phyloP scores from a whole-genome alignment of 2,113 vertebrate genomes.

The Synodontis membranacea region DNA sequence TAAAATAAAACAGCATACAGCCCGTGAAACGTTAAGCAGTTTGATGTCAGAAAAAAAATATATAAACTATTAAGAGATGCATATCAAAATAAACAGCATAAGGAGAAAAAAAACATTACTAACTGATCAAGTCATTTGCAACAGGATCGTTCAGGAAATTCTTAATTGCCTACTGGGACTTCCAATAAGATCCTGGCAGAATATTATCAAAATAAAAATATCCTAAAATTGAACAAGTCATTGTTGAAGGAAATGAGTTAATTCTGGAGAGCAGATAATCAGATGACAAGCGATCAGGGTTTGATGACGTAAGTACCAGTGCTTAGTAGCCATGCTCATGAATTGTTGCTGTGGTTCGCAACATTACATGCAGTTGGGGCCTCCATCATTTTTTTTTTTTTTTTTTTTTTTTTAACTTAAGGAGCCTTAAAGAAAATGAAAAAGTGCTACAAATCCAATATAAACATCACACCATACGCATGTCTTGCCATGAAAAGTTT shows the following conservation, averaged over 20 bases:
- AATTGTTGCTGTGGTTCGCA: not conserved
- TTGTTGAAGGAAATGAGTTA: not conserved
- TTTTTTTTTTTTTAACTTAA: not conserved
- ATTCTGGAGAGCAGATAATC: not conserved
- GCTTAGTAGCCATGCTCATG: not conserved
- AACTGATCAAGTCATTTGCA: not conserved
- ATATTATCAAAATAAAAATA: not conserved
- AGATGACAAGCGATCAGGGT: not conserved
- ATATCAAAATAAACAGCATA: not conserved
- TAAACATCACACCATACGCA: not conserved
- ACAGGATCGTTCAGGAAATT: not conserved
- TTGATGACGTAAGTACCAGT: not conserved
- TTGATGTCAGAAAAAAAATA: conserved; percentile 12
- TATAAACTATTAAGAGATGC: not conserved
- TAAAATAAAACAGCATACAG: conserved; percentile 29
- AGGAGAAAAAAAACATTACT: not conserved
- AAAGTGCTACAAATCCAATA: not conserved
- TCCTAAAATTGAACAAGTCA: not conserved
- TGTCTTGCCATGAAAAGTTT: not conserved
- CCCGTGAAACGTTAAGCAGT: conserved; percentile 13
- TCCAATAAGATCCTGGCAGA: not conserved
- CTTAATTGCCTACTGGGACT: not conserved
- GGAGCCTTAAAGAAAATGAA: not conserved
- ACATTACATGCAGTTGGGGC: not conserved
- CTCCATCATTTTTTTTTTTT: not conserved